These are phyloP conservation scores for Thecophora atra DNA, from an alignment of 2,888 invertebrate genomes.

Conservation along the genomic window DNA sequence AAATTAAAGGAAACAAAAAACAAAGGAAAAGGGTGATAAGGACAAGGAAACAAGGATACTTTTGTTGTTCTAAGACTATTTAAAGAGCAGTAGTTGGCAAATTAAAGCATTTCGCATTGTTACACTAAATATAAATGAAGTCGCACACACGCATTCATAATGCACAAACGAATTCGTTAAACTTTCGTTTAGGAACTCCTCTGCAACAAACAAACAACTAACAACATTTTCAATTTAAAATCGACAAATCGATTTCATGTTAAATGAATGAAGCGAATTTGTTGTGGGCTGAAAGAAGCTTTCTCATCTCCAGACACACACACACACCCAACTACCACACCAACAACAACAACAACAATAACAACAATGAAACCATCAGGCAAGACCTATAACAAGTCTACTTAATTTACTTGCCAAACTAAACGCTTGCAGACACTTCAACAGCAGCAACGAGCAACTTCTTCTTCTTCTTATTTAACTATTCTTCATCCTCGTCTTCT, in stretches of 20 bases:
- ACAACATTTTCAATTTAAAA: conserved; percentile 30
- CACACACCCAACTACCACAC: neutral
- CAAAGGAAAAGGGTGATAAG: too few relatives aligned
- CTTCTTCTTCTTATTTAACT: neutral
- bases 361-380: neutral
- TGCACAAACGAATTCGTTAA: conserved; percentile 1
- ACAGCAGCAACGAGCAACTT: neutral
- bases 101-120: too few relatives aligned
- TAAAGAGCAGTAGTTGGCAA: too few relatives aligned
- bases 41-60: too few relatives aligned
- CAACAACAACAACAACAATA: conserved; percentile 13
- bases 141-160: neutral
- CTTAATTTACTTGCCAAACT: conserved; percentile 31
- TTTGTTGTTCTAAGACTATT: too few relatives aligned
- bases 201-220: neutral
- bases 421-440: conserved; percentile 22
- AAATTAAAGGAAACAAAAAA: too few relatives aligned
- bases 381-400: neutral
- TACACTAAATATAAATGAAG: too few relatives aligned
- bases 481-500: neutral
- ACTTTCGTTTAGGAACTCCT: too few relatives aligned
- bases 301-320: neutral
- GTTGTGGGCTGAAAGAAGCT: neutral
- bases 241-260: conserved; percentile 42
- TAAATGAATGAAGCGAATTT: neutral